Base-by-base conservation (phyloP, 1,140 invertebrate genomes). In the Pseudomyrmex pallidus region DNA sequence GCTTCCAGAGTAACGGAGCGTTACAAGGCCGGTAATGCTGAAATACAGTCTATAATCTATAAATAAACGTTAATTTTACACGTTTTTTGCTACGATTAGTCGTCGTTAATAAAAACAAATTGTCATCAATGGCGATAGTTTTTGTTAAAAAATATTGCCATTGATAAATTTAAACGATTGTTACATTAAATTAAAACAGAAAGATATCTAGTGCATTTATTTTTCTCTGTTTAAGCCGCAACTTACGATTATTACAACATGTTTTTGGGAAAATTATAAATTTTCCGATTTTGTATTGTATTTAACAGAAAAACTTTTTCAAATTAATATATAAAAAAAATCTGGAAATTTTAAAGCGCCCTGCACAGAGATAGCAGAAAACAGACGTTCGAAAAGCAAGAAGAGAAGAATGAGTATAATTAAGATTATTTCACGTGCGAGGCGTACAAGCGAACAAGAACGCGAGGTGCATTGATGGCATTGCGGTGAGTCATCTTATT, bases 401-500 rank as follows among this genome's bases (percentile, higher is more conserved):
- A 10, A 13, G 44, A 70, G 25, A 78, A 44, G 52, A 44, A 57
- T 59, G 52, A 70, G 20, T 20, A 15, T 46, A 22, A 66, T 12
- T n/a, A 5, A 48, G 20, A 12, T 13, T 0, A 17, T 46, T 46
- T 62, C 17, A 1, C 35, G 54, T 35, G 35, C 35, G 5, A 35
- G 46, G 46, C n/a, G 22, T 9, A 2, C 10, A 35, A 35, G 25
- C 35, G 22, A 68, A 9, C 35, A 35, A 17, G 20, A 13, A 3
- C 76, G 8, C 15, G 3, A 48, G 10, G 9, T 22, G 35, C 76
- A 12, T 66, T 35, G 35, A 35, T 35, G 74, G 62, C 68, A 46
- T 59, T 74, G 48, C 56, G 12, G 15, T 84, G 86, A 87, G 64
- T 87, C 86, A 87, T 44, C 62, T 74, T 57, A 59, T 86, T 68